Evolutionary conservation across 2,888 invertebrate species (phyloP).

Genomic region (Chironomus riparius): DNA sequence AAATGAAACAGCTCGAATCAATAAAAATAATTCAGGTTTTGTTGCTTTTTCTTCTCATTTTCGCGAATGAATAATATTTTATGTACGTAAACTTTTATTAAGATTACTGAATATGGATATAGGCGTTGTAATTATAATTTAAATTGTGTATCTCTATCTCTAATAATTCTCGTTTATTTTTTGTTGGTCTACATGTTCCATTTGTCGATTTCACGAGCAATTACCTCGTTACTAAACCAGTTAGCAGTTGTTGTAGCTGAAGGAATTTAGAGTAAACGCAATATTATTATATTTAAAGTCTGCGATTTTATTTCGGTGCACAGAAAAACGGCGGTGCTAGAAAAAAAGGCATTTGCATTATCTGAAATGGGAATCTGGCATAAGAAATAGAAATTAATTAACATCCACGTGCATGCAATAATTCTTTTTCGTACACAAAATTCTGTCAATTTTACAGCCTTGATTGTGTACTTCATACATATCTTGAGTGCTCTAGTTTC

Average conservation of each 20-base stretch:
- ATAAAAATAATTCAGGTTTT: background rate
- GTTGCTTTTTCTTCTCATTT: background rate
- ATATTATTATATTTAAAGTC: background rate
- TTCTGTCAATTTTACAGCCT: background rate
- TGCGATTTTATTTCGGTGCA: too few species aligned
- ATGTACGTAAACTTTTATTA: background rate
- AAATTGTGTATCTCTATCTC: background rate
- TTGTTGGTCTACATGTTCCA: background rate
- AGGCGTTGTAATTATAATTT: background rate
- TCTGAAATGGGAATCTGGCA: too few species aligned
- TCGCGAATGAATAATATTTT: too few species aligned
- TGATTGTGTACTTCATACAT: background rate
- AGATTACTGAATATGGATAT: background rate
- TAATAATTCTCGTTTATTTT: background rate
- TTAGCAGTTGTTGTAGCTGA: background rate
- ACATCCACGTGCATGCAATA: too few species aligned
- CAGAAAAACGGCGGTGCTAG: too few species aligned
- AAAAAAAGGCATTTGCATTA: too few species aligned
- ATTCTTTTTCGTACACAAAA: too few species aligned
- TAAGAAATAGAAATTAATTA: too few species aligned
- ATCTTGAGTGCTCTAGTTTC: background rate
- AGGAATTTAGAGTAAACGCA: background rate
- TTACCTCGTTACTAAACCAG: background rate
- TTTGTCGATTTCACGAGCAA: background rate
- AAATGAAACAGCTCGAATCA: background rate